Evolutionary conservation across 2,797 vertebrate species (phyloP), one percentile per base, ranked within the genome.

Genomic region (Micrastur ruficollis): DNA sequence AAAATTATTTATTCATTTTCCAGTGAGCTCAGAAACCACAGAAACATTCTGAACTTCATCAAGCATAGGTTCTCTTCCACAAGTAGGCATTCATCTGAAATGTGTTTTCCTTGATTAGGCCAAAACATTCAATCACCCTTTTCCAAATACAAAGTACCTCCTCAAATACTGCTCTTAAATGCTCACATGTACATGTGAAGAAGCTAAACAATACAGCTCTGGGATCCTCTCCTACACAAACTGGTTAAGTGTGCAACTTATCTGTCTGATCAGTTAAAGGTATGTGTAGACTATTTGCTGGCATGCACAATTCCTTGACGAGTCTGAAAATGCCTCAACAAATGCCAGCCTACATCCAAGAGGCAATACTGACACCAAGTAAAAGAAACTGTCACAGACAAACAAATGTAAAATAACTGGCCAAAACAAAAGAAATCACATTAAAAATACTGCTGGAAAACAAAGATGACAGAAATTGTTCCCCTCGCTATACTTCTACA

Each of bases 1-100:
- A 34, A 85, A 78, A 89, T 42, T 3, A 66, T 27, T 74, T 49
- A 61, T 61, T 89, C 17, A 40, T 86, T 83, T 93, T 62, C 50
- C 66, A 91, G 16, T 66, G 38, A 93, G 82, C 87, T 90, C 87
- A 93, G 55, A 92, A 95, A 86, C 82, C 61, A n/a, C 72, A 91
- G 38, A 47, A 78, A 82, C 72, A 78, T 74, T 52, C 63, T 67
- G 47, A 88, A 68, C 61, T 76, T 53, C 44, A 61, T 11, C 31
- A 47, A 8, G 29, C 42, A 68, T 17, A 72, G 31, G 4, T 22
- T 81, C 34, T 91, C 59, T 71, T 91, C 19, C 86, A 92, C 55
- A 84, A 71, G 26, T 0, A 84, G 55, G 8, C 11, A 50, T 25
- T 81, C 50, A 56, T 32, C 50, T 38, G 31, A 62, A 8, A 78